Conservation (phyloP, 2,888 invertebrate species). For the Drosophila emarginata region DNA sequence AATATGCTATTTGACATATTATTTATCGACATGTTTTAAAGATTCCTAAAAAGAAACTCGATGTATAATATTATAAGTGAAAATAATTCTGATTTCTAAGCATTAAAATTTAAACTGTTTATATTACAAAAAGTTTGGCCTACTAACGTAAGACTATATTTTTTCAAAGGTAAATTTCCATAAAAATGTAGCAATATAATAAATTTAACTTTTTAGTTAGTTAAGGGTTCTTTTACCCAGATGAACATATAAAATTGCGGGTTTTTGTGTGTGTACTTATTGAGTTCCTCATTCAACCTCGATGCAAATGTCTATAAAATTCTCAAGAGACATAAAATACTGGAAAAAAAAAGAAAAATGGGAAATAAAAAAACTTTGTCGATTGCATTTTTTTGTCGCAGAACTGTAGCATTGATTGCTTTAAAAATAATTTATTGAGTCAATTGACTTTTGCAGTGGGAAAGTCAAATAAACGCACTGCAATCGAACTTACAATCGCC, state of each 20-base stretch:
- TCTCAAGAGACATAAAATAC: constrained; percentile 36
- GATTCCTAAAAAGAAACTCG: no score
- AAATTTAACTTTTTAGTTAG: background rate
- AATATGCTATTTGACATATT: no score
- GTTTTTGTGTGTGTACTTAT: constrained; percentile 12
- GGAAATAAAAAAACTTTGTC: constrained; percentile 24
- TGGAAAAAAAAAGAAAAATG: background rate
- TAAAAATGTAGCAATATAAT: background rate
- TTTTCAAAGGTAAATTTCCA: background rate
- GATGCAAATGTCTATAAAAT: constrained; percentile 19
- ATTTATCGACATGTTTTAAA: no score
- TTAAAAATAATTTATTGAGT: constrained; percentile 79
- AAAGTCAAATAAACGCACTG: constrained; percentile 74
- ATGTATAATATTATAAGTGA: no score
- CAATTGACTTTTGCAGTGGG: constrained; percentile 73
- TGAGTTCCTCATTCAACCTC: constrained; percentile 25
- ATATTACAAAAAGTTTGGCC: background rate
- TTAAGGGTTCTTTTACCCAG: background rate
- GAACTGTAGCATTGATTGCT: constrained; percentile 69
- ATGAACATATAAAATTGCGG: background rate
- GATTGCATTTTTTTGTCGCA: constrained; percentile 68
- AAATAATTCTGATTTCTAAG: no score
- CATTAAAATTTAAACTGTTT: no score
- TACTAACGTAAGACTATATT: background rate
- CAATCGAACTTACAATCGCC: constrained; percentile 68